Conservation (phyloP, 2,888 invertebrate genomes). For the Andrena praecox region DNA sequence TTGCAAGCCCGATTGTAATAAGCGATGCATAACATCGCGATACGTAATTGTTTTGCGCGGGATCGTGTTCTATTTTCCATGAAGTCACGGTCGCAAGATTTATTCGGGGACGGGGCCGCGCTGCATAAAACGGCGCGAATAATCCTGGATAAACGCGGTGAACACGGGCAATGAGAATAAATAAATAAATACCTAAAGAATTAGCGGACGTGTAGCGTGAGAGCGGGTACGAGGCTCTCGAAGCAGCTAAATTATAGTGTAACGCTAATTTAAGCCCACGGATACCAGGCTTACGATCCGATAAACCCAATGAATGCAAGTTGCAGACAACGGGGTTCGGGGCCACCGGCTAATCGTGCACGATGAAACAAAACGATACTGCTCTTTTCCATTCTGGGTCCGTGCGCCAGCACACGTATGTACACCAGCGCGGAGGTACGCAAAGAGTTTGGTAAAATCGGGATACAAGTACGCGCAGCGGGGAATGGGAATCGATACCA, state of each 20-base stretch:
- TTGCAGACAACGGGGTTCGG: slow-evolving; percentile 60
- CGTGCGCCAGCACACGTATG: no score
- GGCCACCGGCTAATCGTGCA: slow-evolving; percentile 58
- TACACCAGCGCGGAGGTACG: not conserved
- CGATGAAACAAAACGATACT: slow-evolving; percentile 66
- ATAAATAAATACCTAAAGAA: slow-evolving; percentile 48
- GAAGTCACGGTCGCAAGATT: not conserved
- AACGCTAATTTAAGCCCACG: slow-evolving; percentile 50
- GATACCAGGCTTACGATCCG: slow-evolving; percentile 55
- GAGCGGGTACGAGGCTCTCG: slow-evolving; percentile 21
- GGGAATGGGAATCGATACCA: slow-evolving; percentile 27
- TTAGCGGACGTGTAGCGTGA: slow-evolving; percentile 30
- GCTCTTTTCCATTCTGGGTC: slow-evolving; percentile 27
- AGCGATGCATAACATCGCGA: not conserved
- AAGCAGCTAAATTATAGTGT: slow-evolving; percentile 46
- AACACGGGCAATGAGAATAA: slow-evolving; percentile 17
- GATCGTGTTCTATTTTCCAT: slow-evolving; percentile 12
- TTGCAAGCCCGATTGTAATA: slow-evolving; percentile 4
- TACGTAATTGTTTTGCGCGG: not conserved
- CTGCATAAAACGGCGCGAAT: slow-evolving; percentile 15
- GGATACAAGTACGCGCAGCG: slow-evolving; percentile 13
- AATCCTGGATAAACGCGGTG: slow-evolving; percentile 39
- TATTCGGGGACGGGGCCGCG: not conserved
- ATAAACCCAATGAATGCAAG: slow-evolving; percentile 69
- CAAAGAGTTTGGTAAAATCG: slow-evolving; percentile 36